Evolutionary conservation across 2,797 vertebrate genomes (phyloP).

Genomic region (Craterocephalus amniculus): DNA sequence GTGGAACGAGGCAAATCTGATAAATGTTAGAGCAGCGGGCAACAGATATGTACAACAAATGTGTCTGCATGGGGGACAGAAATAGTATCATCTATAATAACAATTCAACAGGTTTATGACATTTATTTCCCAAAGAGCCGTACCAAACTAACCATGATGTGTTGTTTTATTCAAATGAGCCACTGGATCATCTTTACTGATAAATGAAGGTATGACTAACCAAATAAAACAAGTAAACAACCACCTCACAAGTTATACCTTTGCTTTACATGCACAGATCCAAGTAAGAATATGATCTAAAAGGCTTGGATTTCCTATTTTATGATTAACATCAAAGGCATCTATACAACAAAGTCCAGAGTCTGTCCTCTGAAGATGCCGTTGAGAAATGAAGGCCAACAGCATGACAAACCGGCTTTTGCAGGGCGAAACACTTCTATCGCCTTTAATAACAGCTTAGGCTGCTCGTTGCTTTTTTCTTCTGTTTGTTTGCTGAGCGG

Average conservation of each 20-base stretch:
- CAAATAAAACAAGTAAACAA: neutral
- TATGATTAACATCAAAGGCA: constrained; percentile 78
- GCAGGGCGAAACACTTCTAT: constrained; percentile 68
- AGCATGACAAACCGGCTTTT: constrained; percentile 58
- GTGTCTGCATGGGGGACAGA: neutral
- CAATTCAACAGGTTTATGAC: neutral
- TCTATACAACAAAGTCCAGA: constrained; percentile 62
- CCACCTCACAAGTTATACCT: constrained; percentile 10
- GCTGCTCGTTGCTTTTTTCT: constrained; percentile 46
- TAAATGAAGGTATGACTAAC: neutral
- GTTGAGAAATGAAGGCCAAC: constrained; percentile 56
- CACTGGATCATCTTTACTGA: neutral
- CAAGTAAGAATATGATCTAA: constrained; percentile 13
- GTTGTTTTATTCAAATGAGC: neutral
- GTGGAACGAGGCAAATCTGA: neutral
- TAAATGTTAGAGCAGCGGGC: constrained; percentile 14
- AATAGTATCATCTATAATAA: neutral
- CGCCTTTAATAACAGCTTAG: constrained; percentile 78
- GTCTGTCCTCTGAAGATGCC: constrained; percentile 57
- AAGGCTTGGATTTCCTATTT: constrained; percentile 60
- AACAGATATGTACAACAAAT: constrained; percentile 2
- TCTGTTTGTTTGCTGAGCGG: constrained; percentile 73
- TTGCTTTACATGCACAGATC: constrained; percentile 32
- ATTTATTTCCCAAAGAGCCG: constrained; percentile 2
- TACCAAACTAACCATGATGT: neutral